Evolutionary conservation across 2,888 invertebrate genomes (phyloP).

Genomic region (Brenthis ino): DNA sequence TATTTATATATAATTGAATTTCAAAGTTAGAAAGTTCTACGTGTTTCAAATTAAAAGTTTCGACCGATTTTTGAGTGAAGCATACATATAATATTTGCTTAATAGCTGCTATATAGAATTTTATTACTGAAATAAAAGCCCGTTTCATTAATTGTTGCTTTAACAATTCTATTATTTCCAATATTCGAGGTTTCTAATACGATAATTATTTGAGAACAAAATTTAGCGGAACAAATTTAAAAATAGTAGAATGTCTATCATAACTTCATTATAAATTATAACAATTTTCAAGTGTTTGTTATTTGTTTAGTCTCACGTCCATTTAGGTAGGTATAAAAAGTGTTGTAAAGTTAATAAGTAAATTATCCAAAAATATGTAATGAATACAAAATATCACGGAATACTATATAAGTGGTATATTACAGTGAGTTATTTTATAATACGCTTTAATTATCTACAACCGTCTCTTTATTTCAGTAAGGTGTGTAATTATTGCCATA

Average conservation of each 20-base stretch:
- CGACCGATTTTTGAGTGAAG: constrained; percentile 22
- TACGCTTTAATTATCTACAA: constrained; percentile 24
- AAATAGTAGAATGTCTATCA: constrained; percentile 9
- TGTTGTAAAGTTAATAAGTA: no score
- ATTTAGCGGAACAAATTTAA: constrained; percentile 27
- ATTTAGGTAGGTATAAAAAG: no score
- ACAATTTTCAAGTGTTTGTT: not conserved
- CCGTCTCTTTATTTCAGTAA: constrained; percentile 23
- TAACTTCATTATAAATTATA: not conserved
- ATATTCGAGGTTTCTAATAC: constrained; percentile 21
- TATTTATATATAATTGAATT: constrained; percentile 25
- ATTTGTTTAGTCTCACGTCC: not conserved
- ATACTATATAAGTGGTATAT: not conserved
- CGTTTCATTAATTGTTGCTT: constrained; percentile 39
- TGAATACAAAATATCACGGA: no score
- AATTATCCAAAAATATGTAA: no score
- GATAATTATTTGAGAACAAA: constrained; percentile 22
- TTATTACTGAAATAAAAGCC: constrained; percentile 34
- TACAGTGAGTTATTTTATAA: constrained; percentile 8
- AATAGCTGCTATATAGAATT: constrained; percentile 27
- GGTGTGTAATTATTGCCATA: constrained; percentile 31
- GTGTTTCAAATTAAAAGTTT: constrained; percentile 21
- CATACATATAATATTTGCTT: constrained; percentile 33
- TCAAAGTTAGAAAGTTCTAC: constrained; percentile 23
- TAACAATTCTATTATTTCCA: constrained; percentile 24